A percentile compares a stretch with the other conserved stretches of the same genome.
Evolutionary conservation across 1,140 invertebrate genomes (phyloP).

Genomic region (Stegodyphus dumicola): DNA sequence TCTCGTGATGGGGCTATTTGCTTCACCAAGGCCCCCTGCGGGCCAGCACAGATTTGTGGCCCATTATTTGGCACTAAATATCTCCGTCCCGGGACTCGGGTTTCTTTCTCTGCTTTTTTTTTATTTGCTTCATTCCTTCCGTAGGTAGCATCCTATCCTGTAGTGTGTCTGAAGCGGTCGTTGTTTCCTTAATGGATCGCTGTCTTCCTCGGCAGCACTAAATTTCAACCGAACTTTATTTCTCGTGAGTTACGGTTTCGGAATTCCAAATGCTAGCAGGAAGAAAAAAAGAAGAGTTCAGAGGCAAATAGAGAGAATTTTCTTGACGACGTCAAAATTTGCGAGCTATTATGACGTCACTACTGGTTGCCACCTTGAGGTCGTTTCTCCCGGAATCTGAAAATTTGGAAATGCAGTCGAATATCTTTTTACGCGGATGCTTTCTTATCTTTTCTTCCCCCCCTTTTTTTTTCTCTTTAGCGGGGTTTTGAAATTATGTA

Average conservation of each 20-base stretch:
- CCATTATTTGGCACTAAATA: constrained; percentile 36
- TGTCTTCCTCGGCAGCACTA: not conserved
- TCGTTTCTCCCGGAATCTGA: not conserved
- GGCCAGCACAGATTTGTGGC: constrained; percentile 21
- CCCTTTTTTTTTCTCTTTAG: no score
- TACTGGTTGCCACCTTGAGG: no score
- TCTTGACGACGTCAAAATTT: no score
- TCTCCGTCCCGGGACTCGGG: not conserved
- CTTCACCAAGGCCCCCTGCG: constrained; percentile 17
- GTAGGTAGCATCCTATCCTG: not conserved
- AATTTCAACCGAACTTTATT: constrained; percentile 5
- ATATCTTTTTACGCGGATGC: no score
- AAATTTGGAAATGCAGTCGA: not conserved
- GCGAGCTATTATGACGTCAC: no score
- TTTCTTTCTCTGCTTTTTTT: constrained; percentile 3
- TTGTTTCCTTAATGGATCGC: constrained; percentile 14
- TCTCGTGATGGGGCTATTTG: constrained; percentile 19
- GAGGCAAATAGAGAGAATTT: no score
- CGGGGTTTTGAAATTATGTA: no score
- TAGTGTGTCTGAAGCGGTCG: not conserved
- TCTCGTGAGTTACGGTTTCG: constrained; percentile 16
- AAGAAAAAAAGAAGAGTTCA: not conserved
- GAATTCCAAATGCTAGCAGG: constrained; percentile 20
- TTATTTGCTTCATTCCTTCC: no score
- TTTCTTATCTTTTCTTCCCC: no score